Evolutionary conservation across 37 sponge, comb jelly and placozoan genomes (phyloP), one percentile per base, ranked within the genome.

Genomic region (Chondrosia reniformis): DNA sequence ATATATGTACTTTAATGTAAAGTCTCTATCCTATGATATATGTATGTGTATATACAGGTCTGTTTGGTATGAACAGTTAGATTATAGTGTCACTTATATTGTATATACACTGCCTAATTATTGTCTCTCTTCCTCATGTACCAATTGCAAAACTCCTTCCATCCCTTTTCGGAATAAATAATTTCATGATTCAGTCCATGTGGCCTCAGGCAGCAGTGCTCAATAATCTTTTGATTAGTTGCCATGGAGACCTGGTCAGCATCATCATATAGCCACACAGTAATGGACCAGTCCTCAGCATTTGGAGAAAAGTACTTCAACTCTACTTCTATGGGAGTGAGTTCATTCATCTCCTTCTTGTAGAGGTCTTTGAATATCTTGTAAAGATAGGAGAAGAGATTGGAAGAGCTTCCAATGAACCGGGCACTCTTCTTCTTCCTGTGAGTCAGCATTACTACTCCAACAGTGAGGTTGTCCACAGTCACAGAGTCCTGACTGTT

Each of bases 271-370:
- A n/a, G 4, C 58, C 76, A 56, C 57, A 56, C 76, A 27, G 31
- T 7, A 10, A 56, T 76, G 13, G 27, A 17, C 76, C 55, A 56
- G 33, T 55, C 33, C 25, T 32, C 76, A 2, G 76, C 32, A 5
- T 10, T 3, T 17, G 76, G 76, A 30, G 57, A 76, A 56, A 76
- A 54, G 36, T 45, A 33, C 76, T 76, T 55, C 34, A 55, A 38
- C 76, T 76, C 72, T 44, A 69, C 72, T 39, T 69, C 72, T 7
- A 69, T 1, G 37, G 52, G 64, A 13, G 6, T 82, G 62, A 40
- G 25, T 24, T 33, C 63, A 49, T 24, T 36, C 17, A 32, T 15
- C 42, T 42, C 66, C 45, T 40, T 55, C 32, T 74, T 81, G 83
- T 75, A 46, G 41, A 61, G 75, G 32, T 42, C 24, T 27, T 24